These are phyloP conservation scores for Dendropsophus ebraccatus DNA, from an alignment of 2,113 vertebrate species.

Conservation along the genomic window DNA sequence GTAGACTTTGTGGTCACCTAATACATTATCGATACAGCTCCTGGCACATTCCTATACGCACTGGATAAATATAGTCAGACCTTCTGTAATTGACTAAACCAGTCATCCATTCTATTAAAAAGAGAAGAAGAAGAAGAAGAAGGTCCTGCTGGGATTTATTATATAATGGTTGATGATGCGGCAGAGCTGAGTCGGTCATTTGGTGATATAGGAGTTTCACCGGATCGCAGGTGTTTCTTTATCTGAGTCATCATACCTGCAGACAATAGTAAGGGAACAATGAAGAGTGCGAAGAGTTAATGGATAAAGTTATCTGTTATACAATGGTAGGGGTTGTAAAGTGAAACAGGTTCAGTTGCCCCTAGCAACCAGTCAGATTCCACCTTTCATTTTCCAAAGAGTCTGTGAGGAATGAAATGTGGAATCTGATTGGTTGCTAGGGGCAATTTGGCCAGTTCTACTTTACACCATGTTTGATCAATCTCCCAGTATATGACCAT, in stretches of 20 bases:
- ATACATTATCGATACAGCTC: not conserved
- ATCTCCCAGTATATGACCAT: too few species aligned
- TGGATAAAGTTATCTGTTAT: not conserved
- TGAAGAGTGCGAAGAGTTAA: not conserved
- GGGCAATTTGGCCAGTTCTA: too few species aligned
- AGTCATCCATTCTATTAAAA: not conserved
- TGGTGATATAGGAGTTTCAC: not conserved
- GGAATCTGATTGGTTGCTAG: too few species aligned
- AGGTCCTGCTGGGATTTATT: not conserved
- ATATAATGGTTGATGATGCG: not conserved
- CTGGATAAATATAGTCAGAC: not conserved
- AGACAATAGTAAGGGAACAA: not conserved
- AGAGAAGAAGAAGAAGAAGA: too few species aligned
- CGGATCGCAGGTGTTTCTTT: not conserved
- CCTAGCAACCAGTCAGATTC: too few species aligned
- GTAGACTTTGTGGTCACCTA: slow-evolving; percentile 4
- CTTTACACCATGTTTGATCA: too few species aligned
- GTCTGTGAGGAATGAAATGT: too few species aligned
- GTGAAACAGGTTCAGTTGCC: too few species aligned
- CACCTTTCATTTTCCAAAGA: too few species aligned
- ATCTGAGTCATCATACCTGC: too few species aligned
- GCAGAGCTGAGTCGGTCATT: not conserved
- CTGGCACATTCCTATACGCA: not conserved
- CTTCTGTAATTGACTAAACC: not conserved
- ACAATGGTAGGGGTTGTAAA: too few species aligned